Percentiles rank a stretch among this genome's conserved stretches.
Evolutionary conservation across 2,113 vertebrate species (phyloP).

Genomic region (Clarias batrachus): DNA sequence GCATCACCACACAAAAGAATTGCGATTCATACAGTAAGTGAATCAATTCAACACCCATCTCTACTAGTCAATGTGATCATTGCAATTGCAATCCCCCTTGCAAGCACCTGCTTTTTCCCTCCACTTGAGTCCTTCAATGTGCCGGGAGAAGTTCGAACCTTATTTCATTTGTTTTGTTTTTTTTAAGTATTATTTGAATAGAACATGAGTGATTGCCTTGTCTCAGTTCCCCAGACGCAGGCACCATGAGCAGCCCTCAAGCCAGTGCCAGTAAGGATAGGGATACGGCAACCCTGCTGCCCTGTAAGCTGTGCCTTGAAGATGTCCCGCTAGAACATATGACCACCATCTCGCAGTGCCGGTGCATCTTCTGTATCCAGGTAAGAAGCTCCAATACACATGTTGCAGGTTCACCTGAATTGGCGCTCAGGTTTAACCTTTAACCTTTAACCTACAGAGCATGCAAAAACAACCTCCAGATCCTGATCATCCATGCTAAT

Average conservation of each 20-base stretch:
- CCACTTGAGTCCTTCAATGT: too few relatives aligned
- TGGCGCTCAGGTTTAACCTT: background rate
- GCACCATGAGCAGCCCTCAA: background rate
- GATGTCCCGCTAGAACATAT: background rate
- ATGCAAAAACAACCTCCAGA: background rate
- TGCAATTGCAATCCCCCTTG: background rate
- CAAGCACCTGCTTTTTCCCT: background rate
- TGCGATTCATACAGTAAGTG: too few relatives aligned
- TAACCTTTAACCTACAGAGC: background rate
- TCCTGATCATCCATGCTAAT: background rate
- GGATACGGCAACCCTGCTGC: background rate
- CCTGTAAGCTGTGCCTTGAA: background rate
- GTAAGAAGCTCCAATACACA: background rate
- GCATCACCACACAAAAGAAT: too few relatives aligned
- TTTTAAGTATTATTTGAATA: background rate
- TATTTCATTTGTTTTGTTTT: background rate
- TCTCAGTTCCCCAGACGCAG: background rate
- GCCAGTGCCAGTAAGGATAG: background rate
- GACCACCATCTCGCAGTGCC: background rate
- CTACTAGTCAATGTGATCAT: background rate
- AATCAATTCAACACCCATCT: too few relatives aligned
- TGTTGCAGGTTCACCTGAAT: background rate
- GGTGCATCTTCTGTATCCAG: background rate
- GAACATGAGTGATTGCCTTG: background rate
- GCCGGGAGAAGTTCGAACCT: background rate